phyloP scores from a whole-genome alignment of 2,888 invertebrate species.

The Lochmaea crataegi region DNA sequence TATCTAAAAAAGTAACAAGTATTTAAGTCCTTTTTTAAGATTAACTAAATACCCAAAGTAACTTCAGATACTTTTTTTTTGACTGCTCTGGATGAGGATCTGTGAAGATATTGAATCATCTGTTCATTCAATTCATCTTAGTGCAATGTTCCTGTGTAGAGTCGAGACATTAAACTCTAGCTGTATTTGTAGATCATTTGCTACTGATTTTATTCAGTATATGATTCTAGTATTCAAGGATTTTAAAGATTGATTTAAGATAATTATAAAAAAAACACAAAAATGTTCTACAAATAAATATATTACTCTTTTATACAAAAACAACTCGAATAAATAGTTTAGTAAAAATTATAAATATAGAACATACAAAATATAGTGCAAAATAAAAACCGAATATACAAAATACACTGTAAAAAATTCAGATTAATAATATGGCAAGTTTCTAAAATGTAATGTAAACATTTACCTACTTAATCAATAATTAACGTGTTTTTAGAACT shows the following conservation, averaged over 20 bases:
- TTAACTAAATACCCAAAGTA: too few relatives aligned
- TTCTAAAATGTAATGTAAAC: slow-evolving; percentile 16
- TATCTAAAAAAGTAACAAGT: too few relatives aligned
- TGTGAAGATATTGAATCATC: too few relatives aligned
- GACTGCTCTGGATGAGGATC: too few relatives aligned
- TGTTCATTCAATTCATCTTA: too few relatives aligned
- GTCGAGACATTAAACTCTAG: too few relatives aligned
- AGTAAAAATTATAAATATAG: slow-evolving; percentile 18
- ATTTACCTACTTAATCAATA: slow-evolving; percentile 1
- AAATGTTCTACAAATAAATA: slow-evolving; percentile 39
- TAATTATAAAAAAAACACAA: slow-evolving; percentile 15
- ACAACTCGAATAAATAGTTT: slow-evolving; percentile 41
- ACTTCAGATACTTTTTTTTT: too few relatives aligned
- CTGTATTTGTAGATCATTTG: too few relatives aligned
- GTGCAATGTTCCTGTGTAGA: too few relatives aligned
- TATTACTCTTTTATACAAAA: slow-evolving; percentile 46
- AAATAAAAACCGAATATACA: slow-evolving; percentile 12
- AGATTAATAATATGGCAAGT: slow-evolving; percentile 22
- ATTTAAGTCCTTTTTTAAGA: too few relatives aligned
- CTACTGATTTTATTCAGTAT: too few relatives aligned
- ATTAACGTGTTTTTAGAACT: not conserved
- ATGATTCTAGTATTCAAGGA: not conserved
- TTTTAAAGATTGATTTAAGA: not conserved
- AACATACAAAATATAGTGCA: slow-evolving; percentile 12
- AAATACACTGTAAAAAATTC: slow-evolving; percentile 24